Percentiles rank a stretch among this genome's conserved stretches.
These are phyloP conservation scores for Opisthograptis luteolata DNA, from an alignment of 2,888 invertebrate genomes.

Conservation along the genomic window DNA sequence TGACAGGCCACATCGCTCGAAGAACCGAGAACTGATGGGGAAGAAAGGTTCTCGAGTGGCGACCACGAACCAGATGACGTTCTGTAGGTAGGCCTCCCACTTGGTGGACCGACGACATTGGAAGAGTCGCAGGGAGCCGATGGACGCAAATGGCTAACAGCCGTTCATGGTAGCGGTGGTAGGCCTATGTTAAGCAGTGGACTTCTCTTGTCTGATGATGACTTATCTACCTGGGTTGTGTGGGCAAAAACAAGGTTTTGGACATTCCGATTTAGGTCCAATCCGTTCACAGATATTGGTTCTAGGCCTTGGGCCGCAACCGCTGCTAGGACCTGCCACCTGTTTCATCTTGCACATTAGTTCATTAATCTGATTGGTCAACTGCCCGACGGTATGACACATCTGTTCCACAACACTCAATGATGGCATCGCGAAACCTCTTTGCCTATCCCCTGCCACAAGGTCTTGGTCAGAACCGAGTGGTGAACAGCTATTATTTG, in stretches of 20 bases:
- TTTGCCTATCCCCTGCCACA: conserved; percentile 43
- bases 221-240: conserved; percentile 17
- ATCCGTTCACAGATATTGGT: conserved; percentile 27
- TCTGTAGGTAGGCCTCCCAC: too few species aligned
- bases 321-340: conserved; percentile 15
- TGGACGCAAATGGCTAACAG: too few species aligned
- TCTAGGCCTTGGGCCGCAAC: background rate
- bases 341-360: conserved; percentile 50
- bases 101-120: too few species aligned
- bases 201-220: too few species aligned
- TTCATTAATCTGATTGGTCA: conserved; percentile 49
- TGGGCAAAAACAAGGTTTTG: conserved; percentile 45
- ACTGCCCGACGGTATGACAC: conserved; percentile 54
- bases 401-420: conserved; percentile 45
- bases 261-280: conserved; percentile 42
- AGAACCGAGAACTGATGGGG: too few species aligned
- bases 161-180: too few species aligned
- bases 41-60: too few species aligned
- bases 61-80: too few species aligned
- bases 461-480: conserved; percentile 18
- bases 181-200: too few species aligned
- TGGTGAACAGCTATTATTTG: background rate
- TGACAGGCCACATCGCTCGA: too few species aligned
- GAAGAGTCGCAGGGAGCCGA: too few species aligned
- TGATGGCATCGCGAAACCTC: background rate